phyloP scores from a whole-genome alignment of 2,888 invertebrate genomes.

The Cephus pulcher region DNA sequence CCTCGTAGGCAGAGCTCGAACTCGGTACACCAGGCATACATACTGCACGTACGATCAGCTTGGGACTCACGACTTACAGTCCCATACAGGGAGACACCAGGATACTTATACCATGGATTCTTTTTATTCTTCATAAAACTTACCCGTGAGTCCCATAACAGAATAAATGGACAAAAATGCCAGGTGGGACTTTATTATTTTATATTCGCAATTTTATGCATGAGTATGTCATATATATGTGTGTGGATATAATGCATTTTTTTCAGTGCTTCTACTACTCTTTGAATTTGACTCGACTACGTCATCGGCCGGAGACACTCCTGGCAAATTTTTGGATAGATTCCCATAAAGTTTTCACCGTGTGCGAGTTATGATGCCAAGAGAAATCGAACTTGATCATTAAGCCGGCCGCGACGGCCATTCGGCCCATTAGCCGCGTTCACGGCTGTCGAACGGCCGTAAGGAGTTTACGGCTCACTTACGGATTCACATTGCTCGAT shows the following conservation, averaged over 20 bases:
- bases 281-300: background rate
- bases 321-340: conserved; percentile 33
- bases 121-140: background rate
- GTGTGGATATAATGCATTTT: background rate
- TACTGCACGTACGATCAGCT: background rate
- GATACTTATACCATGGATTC: background rate
- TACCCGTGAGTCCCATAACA: background rate
- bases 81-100: background rate
- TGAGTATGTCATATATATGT: no score
- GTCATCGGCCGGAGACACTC: background rate
- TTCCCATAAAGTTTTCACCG: conserved; percentile 39
- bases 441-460: conserved; percentile 30
- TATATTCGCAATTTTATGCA: background rate
- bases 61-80: background rate
- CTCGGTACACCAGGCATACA: background rate
- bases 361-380: conserved; percentile 53
- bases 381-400: conserved; percentile 64
- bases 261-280: background rate
- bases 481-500: background rate
- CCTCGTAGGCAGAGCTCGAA: background rate
- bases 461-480: conserved; percentile 6
- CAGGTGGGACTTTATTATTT: background rate
- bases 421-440: conserved; percentile 59
- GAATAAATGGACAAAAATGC: background rate
- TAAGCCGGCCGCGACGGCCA: conserved; percentile 59